phyloP scores from a whole-genome alignment of 2,113 vertebrate genomes.

The Eonycteris spelaea region DNA sequence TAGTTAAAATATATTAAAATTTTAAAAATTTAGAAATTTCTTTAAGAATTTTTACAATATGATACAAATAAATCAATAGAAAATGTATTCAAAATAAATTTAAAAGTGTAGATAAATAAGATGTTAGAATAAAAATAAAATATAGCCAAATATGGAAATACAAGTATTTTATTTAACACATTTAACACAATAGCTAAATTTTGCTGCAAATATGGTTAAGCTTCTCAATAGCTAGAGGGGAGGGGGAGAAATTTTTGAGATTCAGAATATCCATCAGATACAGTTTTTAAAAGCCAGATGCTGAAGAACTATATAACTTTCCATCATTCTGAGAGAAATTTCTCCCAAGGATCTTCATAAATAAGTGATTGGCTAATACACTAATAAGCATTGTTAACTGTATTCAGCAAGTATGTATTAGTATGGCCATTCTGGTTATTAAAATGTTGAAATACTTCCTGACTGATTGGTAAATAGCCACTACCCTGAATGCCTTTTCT shows the following conservation, averaged over 20 bases:
- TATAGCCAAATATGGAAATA: background rate
- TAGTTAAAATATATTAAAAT: background rate
- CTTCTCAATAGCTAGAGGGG: background rate
- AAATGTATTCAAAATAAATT: background rate
- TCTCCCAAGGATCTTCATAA: background rate
- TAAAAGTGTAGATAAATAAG: background rate
- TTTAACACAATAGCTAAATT: background rate
- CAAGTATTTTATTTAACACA: background rate
- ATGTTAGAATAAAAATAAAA: constrained; percentile 12
- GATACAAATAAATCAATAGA: background rate
- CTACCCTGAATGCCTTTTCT: background rate
- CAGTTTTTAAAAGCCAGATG: background rate
- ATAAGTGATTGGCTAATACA: background rate
- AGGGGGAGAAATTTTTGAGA: background rate
- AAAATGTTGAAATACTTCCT: background rate
- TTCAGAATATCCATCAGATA: background rate
- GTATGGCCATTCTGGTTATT: background rate
- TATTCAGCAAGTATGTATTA: background rate
- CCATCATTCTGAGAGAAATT: background rate
- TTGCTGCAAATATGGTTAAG: background rate
- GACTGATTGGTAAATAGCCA: background rate
- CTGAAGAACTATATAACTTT: background rate
- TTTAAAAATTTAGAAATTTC: background rate
- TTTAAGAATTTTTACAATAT: background rate
- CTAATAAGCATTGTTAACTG: background rate